Evolutionary conservation across 2,797 vertebrate genomes (phyloP).

Genomic region (Pseudochirops corinnae): DNA sequence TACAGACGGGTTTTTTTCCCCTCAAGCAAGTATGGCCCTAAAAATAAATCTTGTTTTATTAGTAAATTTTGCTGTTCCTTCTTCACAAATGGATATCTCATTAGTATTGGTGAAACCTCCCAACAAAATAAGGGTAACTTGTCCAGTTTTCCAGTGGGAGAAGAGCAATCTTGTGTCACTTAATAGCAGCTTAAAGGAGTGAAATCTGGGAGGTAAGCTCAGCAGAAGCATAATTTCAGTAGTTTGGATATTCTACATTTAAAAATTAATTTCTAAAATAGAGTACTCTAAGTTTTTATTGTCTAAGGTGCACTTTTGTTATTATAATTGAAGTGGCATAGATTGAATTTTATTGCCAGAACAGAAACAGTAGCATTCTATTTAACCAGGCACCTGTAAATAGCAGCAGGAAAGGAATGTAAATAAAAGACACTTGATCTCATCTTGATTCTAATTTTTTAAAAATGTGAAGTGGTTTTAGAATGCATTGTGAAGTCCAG

Average conservation of each 20-base stretch:
- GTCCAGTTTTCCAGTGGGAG: constrained; percentile 53
- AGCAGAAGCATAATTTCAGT: background rate
- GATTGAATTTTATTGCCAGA: background rate
- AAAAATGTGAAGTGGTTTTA: background rate
- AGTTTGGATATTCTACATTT: constrained; percentile 22
- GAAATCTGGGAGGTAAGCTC: constrained; percentile 69
- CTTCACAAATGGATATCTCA: constrained; percentile 68
- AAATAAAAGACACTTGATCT: background rate
- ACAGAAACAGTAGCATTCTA: background rate
- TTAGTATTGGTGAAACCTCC: constrained; percentile 69
- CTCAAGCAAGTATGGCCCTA: constrained; percentile 73
- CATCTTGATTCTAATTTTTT: background rate
- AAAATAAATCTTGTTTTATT: constrained; percentile 79
- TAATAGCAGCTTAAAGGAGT: background rate
- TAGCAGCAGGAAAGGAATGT: background rate
- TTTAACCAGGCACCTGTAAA: background rate
- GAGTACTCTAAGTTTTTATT: background rate
- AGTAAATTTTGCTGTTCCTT: constrained; percentile 75
- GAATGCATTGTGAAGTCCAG: background rate
- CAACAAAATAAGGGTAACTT: constrained; percentile 59
- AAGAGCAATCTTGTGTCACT: constrained; percentile 30
- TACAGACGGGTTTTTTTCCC: constrained; percentile 70
- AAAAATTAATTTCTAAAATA: background rate
- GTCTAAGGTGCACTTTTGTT: background rate
- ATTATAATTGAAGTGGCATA: background rate